Conservation (phyloP, 2,113 vertebrate genomes). For the Vimba vimba region DNA sequence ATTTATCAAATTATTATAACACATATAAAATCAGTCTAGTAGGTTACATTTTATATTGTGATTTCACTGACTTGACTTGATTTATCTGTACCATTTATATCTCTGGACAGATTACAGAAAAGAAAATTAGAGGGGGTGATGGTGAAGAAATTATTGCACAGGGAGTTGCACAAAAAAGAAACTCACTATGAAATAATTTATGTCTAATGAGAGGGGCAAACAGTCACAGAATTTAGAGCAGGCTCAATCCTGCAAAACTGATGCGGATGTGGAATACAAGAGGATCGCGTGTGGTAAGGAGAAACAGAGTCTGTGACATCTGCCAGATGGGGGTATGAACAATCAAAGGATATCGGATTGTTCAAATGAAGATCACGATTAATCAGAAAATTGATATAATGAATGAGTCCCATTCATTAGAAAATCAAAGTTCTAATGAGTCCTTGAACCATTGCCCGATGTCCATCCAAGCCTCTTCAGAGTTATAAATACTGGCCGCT, state of each 20-base stretch:
- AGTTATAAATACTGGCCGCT: constrained; percentile 11
- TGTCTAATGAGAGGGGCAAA: not conserved
- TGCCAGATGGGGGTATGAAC: not conserved
- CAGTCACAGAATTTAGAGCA: not conserved
- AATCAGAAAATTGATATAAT: not conserved
- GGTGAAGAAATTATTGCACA: not conserved
- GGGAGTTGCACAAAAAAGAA: not conserved
- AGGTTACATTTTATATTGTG: not conserved
- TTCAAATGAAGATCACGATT: constrained; percentile 14
- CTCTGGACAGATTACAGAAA: not conserved
- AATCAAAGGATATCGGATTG: not conserved
- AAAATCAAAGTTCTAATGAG: not conserved
- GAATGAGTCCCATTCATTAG: not conserved
- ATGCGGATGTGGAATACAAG: not conserved
- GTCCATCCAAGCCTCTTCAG: not conserved
- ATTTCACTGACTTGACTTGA: not conserved
- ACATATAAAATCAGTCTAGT: not conserved
- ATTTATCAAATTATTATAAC: too few species aligned
- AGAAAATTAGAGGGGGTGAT: not conserved
- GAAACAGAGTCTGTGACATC: not conserved
- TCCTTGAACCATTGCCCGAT: not conserved
- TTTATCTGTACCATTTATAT: not conserved
- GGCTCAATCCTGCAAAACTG: constrained; percentile 1
- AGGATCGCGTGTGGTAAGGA: not conserved
- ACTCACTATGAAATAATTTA: not conserved